Percentiles rank a stretch among this genome's conserved stretches.
phyloP scores from a whole-genome alignment of 2,888 invertebrate species.

The Cacoxenus indagator region DNA sequence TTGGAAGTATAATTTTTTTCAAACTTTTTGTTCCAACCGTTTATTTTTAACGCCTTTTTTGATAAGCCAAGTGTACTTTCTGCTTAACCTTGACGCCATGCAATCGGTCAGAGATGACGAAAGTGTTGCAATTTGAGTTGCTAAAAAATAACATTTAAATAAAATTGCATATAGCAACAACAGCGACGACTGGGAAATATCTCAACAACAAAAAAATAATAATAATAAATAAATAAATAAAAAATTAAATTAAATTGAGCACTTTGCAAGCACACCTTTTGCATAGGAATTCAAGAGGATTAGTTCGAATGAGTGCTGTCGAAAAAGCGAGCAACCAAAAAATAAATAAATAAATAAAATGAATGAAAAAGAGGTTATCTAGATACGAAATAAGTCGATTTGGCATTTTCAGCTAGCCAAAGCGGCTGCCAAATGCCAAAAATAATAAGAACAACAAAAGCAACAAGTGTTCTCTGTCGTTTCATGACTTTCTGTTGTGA shows the following conservation, averaged over 20 bases:
- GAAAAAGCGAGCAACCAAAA: neutral
- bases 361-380: neutral
- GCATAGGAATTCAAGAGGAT: constrained; percentile 7
- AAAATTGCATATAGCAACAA: neutral
- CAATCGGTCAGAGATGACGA: constrained; percentile 51
- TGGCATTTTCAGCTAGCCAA: constrained; percentile 41
- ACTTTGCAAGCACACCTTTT: neutral
- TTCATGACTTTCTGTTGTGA: constrained; percentile 1
- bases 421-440: constrained; percentile 30
- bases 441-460: constrained; percentile 4
- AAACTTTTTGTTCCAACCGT: too few species aligned
- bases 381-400: constrained; percentile 24
- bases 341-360: neutral
- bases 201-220: neutral
- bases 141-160: constrained; percentile 11
- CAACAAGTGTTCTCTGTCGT: neutral
- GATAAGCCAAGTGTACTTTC: too few species aligned
- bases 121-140: neutral
- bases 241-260: neutral
- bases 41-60: too few species aligned
- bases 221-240: neutral
- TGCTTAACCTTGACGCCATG: constrained; percentile 48
- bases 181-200: neutral
- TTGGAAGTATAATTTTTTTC: too few species aligned
- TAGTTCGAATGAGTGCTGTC: constrained; percentile 6